phyloP scores from a whole-genome alignment of 1,140 invertebrate species.

The Prorops nasuta region DNA sequence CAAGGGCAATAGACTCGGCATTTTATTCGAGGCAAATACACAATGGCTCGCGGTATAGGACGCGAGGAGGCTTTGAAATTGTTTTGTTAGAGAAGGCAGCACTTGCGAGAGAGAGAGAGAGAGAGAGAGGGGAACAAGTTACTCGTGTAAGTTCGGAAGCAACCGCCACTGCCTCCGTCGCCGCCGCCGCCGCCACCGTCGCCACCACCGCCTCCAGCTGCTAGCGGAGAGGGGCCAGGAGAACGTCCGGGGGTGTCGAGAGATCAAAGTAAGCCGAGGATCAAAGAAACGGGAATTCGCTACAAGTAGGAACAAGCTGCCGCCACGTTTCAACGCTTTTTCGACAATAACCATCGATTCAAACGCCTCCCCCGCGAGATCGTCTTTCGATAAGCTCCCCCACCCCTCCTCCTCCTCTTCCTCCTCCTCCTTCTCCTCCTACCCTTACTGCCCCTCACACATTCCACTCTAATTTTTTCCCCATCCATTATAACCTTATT shows the following conservation, averaged over 20 bases:
- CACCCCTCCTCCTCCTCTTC: too few species aligned
- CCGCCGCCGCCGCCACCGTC: neutral
- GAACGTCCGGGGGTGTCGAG: conserved; percentile 10
- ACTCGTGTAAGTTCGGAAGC: too few species aligned
- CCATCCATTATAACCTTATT: too few species aligned
- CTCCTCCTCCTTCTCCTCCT: too few species aligned
- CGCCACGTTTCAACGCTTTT: neutral
- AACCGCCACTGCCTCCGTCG: too few species aligned
- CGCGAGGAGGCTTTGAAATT: conserved; percentile 12
- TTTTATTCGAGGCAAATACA: conserved; percentile 14
- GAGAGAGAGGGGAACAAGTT: neutral
- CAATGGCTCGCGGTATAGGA: conserved; percentile 7
- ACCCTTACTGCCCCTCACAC: too few species aligned
- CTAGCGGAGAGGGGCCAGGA: neutral
- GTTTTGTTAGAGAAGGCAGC: conserved; percentile 10
- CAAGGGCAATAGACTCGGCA: conserved; percentile 8
- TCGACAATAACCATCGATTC: conserved; percentile 2
- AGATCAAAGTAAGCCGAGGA: conserved; percentile 12
- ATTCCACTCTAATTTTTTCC: too few species aligned
- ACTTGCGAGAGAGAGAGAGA: neutral
- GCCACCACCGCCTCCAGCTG: neutral
- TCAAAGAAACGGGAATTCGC: conserved; percentile 12
- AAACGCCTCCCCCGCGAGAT: too few species aligned
- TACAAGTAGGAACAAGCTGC: conserved; percentile 8
- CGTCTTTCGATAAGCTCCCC: too few species aligned